Base-by-base conservation (phyloP, 2,888 invertebrate genomes). In the Drosophila picticornis region DNA sequence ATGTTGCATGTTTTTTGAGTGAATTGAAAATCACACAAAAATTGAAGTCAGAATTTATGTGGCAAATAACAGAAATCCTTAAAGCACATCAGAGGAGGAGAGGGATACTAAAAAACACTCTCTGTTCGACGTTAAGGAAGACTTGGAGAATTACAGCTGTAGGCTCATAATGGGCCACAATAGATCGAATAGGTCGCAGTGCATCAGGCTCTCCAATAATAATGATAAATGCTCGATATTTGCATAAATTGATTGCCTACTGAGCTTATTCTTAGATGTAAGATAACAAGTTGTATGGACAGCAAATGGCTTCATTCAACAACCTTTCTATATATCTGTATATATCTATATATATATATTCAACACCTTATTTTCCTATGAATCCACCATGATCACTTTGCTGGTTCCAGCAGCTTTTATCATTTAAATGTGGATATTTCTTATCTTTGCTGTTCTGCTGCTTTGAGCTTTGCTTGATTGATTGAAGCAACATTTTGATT, bases 401-500 rank as follows among this genome's bases (percentile, higher is more conserved):
- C 46, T 46, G 7, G 2, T 25, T 9, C 25, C 46, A 16, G 0
- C 16, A 9, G 9, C 25, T 25, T 1, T 16, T 16, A 2, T 9
- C 25, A 46, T 16, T 0, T 16, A 13, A 7, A 1, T 13, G 13
- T 2, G 0, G 25, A 16, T 16, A 4, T 46, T 46, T 16, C 25
- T 1, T 7, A 25, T 16, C 2, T 4, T 16, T 16, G 9, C 4
- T 4, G 1, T 16, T 9, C 25, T 16, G 13, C 27, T 9, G 22
- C 13, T 46, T 22, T 13, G 11, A 40, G n/a, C 40, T n/a, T 40
- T n/a, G n/a, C n/a, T n/a, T n/a, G 25, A 9, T 46, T 46, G 16
- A 25, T 46, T 46, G 25, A 13, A 11, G 29, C 36, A 46, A 1
- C 62, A 27, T 32, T 64, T 48, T 78, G 78, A 78, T 78, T 78